A percentile compares a stretch with the other conserved stretches of the same genome.
Evolutionary conservation across 2,113 vertebrate species (phyloP).

Genomic region (Amphiprion percula): DNA sequence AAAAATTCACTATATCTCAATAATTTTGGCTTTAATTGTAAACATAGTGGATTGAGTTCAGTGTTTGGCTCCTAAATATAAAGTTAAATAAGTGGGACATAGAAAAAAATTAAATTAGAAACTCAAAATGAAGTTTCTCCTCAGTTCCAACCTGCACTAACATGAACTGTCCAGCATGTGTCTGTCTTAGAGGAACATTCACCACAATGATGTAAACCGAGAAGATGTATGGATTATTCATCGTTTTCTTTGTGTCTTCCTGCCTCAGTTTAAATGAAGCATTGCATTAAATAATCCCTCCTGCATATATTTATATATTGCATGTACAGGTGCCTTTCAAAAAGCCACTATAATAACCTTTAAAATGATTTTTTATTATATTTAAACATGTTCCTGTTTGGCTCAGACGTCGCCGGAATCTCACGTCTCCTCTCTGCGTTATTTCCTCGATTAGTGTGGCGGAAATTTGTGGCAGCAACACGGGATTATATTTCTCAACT

Average conservation of each 20-base stretch:
- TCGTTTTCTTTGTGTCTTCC: constrained; percentile 52
- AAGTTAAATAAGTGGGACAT: too few species aligned
- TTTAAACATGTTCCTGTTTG: not conserved
- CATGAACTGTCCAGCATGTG: not conserved
- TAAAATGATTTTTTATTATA: not conserved
- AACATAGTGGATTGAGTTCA: too few species aligned
- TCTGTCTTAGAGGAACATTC: constrained; percentile 24
- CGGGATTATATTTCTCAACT: constrained; percentile 75
- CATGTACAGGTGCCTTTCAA: not conserved
- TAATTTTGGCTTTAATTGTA: not conserved
- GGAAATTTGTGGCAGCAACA: constrained; percentile 61
- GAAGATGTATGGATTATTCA: constrained; percentile 68
- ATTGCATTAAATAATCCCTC: not conserved
- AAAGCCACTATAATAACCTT: not conserved
- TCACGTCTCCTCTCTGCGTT: constrained; percentile 1
- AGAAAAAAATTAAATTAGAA: too few species aligned
- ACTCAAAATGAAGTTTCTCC: too few species aligned
- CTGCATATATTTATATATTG: not conserved
- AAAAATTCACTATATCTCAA: not conserved
- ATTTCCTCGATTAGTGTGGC: constrained; percentile 48
- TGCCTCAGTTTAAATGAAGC: constrained; percentile 13
- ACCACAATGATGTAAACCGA: constrained; percentile 57
- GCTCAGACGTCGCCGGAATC: not conserved
- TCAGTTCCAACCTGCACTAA: too few species aligned
- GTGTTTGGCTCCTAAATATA: too few species aligned